A percentile compares a stretch with the other conserved stretches of the same genome.
phyloP scores from a whole-genome alignment of 2,797 vertebrate species.

The Urophycis tenuis region DNA sequence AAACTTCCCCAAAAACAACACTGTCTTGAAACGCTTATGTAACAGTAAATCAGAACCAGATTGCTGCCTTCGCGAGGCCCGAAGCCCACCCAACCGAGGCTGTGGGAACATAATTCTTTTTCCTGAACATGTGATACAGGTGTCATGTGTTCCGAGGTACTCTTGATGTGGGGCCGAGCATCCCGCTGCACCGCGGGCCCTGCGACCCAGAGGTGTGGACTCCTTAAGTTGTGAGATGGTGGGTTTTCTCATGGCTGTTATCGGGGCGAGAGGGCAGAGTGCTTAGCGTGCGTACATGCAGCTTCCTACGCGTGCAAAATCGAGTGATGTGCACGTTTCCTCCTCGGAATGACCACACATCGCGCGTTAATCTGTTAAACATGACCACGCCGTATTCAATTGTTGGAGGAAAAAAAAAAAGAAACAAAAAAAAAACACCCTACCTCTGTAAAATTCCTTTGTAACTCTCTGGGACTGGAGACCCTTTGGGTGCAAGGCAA shows the following conservation, averaged over 20 bases:
- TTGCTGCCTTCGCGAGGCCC: constrained; percentile 32
- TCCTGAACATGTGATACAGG: constrained; percentile 38
- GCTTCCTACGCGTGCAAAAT: not conserved
- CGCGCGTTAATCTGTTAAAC: not conserved
- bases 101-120: constrained; percentile 31
- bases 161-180: constrained; percentile 27
- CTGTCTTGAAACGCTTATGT: constrained; percentile 51
- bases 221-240: constrained; percentile 22
- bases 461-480: not conserved
- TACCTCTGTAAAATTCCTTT: not conserved
- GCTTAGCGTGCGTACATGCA: constrained; percentile 29
- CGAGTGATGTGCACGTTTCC: not conserved
- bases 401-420: not conserved
- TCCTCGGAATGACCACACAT: not conserved
- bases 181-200: constrained; percentile 14
- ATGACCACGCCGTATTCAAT: not conserved
- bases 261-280: not conserved
- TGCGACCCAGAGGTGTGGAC: constrained; percentile 12
- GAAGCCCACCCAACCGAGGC: constrained; percentile 49
- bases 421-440: not conserved
- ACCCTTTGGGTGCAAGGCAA: not conserved
- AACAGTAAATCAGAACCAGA: constrained; percentile 66
- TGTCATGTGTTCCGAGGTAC: constrained; percentile 33
- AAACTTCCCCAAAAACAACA: constrained; percentile 53
- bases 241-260: constrained; percentile 19